Evolutionary conservation across 2,113 vertebrate genomes (phyloP), one percentile per base, ranked within the genome.

Genomic region (Platycercus adscitus): DNA sequence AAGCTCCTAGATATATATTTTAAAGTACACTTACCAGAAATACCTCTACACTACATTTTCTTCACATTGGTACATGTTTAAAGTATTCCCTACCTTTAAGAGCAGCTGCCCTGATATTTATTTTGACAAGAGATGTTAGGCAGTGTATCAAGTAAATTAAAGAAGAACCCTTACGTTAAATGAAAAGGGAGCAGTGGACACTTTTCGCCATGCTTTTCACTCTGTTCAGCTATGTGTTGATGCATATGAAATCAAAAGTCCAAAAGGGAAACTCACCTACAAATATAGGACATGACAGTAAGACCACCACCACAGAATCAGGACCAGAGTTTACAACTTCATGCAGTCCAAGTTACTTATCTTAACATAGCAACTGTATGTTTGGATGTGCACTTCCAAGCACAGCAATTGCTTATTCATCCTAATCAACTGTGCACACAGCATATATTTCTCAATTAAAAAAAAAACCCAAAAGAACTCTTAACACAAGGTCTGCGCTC

Each of bases 1-100:
- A 98, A 99, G 98, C 98, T 98, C 98, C 97, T 97, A 95, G 96
- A 85, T 89, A 11, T 44, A 37, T 58, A 76, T 93, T 96, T 97
- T 97, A 97, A 68, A 96, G 91, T 86, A 96, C 46, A 93, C 81
- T 97, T 96, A 96, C 82, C 93, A 98, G 96, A 98, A 96, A 97
- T 71, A 86, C 44, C 61, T 91, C 79, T 89, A 81, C n/a, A 93
- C 70, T 90, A 73, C 44, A 52, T 95, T 97, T 92, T 97, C 93
- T 92, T 95, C 95, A 95, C 71, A 95, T 7, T 50, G 92, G 23
- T 85, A 96, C 44, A 87, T 47, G 63, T 92, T 95, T 86, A 96
- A 97, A 97, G 78, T 66, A 81, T 93, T 95, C 72, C 52, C 53
- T 52, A 25, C 75, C 69, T 93, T 90, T 75, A 81, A 91, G 69